Evolutionary conservation across 1,140 invertebrate species (phyloP), one percentile per base, ranked within the genome.

Genomic region (Macrocentrus cingulum): DNA sequence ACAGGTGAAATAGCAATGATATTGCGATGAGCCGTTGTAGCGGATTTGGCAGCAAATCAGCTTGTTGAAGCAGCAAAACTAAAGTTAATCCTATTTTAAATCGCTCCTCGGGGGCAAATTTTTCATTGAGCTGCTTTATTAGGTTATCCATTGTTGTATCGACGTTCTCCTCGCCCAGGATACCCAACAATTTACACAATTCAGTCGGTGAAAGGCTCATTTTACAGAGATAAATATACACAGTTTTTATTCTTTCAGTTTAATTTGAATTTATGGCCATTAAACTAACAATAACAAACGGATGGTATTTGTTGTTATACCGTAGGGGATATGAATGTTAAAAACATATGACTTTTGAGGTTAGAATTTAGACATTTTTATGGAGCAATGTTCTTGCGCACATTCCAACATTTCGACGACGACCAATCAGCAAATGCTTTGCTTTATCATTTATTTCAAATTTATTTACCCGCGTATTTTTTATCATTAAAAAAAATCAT

Each of bases 1-100:
- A 91, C 64, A 91, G 81, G 61, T 91, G 88, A 77, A 85, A 88
- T 9, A 92, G 77, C n/a, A 92, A 74, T 13, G 84, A 84, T 19
- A 90, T 77, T 20, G 88, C 87, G 23, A 85, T 84, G 44, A 92
- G 66, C 51, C 87, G 80, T 69, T 91, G 89, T 60, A 83, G 81
- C 44, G 83, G 79, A 59, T 85, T 84, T 19, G 86, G 81, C 11
- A 92, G 69, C 1, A 92, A 69, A 72, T 91, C 87, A 50, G 83
- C 71, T 68, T 91, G 87, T 71, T 91, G 88, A 6, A 91, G 70
- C 5, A 91, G 66, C 58, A 90, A 73, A 1, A 90, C 80, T 61
- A 91, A 70, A 5, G 84, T 82, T 66, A 77, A 80, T 52, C 85
- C 86, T 36, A 87, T 83, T 80, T 91, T 90, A 68, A 91, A 93